Evolutionary conservation across 92 coral and sea anemone species (phyloP), one percentile per base, ranked within the genome.

Genomic region (Porites evermanni): DNA sequence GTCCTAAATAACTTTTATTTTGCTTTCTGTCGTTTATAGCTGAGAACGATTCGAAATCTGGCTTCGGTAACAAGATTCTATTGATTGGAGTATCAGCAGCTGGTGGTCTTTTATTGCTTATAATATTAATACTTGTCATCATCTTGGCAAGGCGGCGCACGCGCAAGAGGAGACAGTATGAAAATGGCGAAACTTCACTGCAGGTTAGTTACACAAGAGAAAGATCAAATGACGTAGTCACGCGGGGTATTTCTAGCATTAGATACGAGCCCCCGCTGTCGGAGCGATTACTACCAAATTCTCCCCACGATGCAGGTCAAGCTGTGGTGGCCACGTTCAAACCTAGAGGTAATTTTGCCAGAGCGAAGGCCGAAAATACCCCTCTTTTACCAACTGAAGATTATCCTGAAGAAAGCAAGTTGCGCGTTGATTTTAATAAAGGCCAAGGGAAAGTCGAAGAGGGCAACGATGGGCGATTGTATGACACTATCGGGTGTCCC

Each of bases 401-500:
- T 20, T 8, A 2, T 9, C 59, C 72, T 9, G 80, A 83, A 12
- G 64, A 73, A 17, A 64, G 64, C 26, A 56, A 64, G 47, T 64
- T 83, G 38, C 7, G 60, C 4, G 87, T 83, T 73, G 87, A 74
- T 83, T 63, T 74, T 52, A 74, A 53, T 16, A 9, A 24, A 16
- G 64, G 13, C 53, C 18, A 65, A 13, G 7, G 54, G 12, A 64
- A 63, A 50, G 64, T 83, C n/a, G 80, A 32, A 65, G 80, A 63
- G 12, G 64, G 54, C n/a, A 18, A 64, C 65, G 26, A 50, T 11
- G 52, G 60, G 38, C 64, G 87, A 47, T 63, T 83, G 80, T 83
- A 83, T 74, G 87, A 83, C 12, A 83, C 73, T 26, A 73, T 83
- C 64, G 87, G 80, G 12, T 81, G 77, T 18, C 78, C 59, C 12